Conservation (phyloP, 2,888 invertebrate genomes). For the Leucania comma region DNA sequence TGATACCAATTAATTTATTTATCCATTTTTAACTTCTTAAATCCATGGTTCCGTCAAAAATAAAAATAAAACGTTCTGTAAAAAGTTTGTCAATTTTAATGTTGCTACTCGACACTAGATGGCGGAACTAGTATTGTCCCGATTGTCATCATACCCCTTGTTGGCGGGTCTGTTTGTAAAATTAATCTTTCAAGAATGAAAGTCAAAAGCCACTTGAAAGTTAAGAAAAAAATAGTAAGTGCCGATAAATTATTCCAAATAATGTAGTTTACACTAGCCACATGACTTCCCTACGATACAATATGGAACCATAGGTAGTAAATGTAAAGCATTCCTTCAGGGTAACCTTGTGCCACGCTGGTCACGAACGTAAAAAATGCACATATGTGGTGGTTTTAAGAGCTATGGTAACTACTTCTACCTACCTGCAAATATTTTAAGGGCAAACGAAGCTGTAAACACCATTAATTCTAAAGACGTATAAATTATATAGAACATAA, state of each 20-base stretch:
- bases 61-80: background rate
- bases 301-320: background rate
- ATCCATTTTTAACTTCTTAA: background rate
- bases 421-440: background rate
- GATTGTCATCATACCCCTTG: background rate
- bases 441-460: background rate
- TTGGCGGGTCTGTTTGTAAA: background rate
- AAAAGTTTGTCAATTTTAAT: background rate
- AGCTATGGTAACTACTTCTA: background rate
- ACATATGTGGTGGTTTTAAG: background rate
- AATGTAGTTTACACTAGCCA: conserved; percentile 16
- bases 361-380: background rate
- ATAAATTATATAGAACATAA: background rate
- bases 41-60: background rate
- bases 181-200: conserved; percentile 6
- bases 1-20: too few relatives aligned
- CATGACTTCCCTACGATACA: conserved; percentile 9
- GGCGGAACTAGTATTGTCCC: conserved; percentile 42
- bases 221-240: background rate
- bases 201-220: background rate
- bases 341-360: conserved; percentile 1
- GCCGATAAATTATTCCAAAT: background rate
- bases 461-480: background rate
- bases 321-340: conserved; percentile 12
- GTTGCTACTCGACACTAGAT: conserved; percentile 63